Base-by-base conservation (phyloP, 2,113 vertebrate species). In the Xenopus laevis region DNA sequence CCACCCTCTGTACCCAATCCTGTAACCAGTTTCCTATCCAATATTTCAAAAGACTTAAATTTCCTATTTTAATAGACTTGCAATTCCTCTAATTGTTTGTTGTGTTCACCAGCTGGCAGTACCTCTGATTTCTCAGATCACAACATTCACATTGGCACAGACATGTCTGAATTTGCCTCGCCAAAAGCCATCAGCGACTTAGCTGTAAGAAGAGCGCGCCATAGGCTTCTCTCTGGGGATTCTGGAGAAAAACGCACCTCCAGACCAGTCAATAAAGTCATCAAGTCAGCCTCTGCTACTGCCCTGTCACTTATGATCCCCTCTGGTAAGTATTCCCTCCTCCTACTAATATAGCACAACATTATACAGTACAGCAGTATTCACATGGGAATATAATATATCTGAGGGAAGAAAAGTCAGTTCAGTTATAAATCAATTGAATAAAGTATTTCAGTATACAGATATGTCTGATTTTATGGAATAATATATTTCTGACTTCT, bases 291-390 rank as follows among this genome's bases (percentile, higher is more conserved):
- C 61, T 99, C 97, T 0, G 95, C 96, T 72, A 98, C 95, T 46
- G 91, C 96, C 17, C 92, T 99, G 80, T 98, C 97, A 0, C 94
- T 98, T 71, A 94, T 99, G 91, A 98, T 99, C 84, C 97, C 97
- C 68, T 83, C 95, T 83, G 96, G 97, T 98, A 83, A 87, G 87
- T 74, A 82, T 40, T 81, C 13, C 18, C 1, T 64, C 13, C 15
- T 55, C 1, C 53, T 55, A 5, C 53, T 55, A n/a, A 4, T 13
- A 13, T 50, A 50, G 15, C 5, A 50, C 47, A 13, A 10, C 3
- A 12, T 9, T 40, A 9, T 9, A 40, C 6, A 9, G 8, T 9
- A 40, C 33, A 40, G 33, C 8, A 9, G 33, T 40, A 40, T 40
- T 40, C 33, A 40, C 33, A 40, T 40, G 8, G 23, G 23, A 27